Base-by-base conservation (phyloP, 2,888 invertebrate species). In the Tromatobia lineatoria region DNA sequence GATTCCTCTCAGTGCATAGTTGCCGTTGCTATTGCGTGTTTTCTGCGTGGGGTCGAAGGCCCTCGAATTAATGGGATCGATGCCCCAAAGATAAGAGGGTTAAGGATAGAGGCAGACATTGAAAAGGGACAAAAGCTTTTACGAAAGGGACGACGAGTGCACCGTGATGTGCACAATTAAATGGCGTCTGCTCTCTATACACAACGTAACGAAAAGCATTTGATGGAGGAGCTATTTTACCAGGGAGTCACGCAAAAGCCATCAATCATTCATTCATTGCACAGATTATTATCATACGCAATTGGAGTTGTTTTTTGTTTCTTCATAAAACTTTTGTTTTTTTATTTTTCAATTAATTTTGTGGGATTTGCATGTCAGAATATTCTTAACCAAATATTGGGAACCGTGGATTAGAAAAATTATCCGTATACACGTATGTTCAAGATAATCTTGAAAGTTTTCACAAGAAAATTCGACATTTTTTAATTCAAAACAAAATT, bases 21-120 rank as follows among this genome's bases (percentile, higher is more conserved):
- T 54, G 34, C 29, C 34, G 57, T 4, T 57, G 25, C 57, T 20
- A 20, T 42, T 81, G 76, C 66, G 66, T 82, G 71, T 42, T 57
- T 66, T 45, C 29, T 59, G 69, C 57, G 75, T 69, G 84, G 66
- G 80, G 77, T 73, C 57, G 76, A 67, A 82, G 79, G 76, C 64
- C 83, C 71, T 83, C 52, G 81, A 88, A 88, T 88, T 87, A 86
- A 87, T 88, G 79, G 76, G 83, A 88, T 87, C 84, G 86, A 87
- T 87, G 83, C 61, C 77, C 83, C 76, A 64, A n/a, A 79, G 87
- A 86, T 88, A 88, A 88, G 80, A 50, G 82, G 83, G 74, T 87
- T 83, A 86, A 86, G 79, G 77, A 74, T 57, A 73, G 76, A 71
- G 67, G 45, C 69, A 74, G 82, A 74, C 59, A 67, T 85, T 82